Base-by-base conservation (phyloP, 2,797 vertebrate genomes). In the Melanogrammus aeglefinus region DNA sequence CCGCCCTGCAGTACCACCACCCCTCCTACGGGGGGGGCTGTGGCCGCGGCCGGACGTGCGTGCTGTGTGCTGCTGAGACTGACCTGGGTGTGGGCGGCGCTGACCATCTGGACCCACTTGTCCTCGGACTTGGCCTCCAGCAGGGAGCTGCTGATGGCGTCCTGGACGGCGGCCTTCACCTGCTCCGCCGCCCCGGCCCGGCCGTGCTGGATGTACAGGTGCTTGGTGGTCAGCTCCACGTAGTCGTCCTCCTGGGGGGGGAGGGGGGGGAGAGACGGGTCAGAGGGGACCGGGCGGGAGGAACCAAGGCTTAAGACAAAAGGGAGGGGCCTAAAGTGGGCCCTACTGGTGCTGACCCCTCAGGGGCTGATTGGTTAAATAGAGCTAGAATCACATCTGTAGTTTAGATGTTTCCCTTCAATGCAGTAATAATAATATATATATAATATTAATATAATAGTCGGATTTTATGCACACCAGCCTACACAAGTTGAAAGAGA, bases 51-150 rank as follows among this genome's bases (percentile, higher is more conserved):
- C 2, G 24, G 24, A 24, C 27, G 47, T 29, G n/a, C 21, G 35
- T 36, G 35, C 6, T 1, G 63, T 2, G 63, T 13, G 24, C 2
- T 12, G 9, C 12, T 70, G 8, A 27, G 51, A 86, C 94, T 88
- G 91, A 99, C 98, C 95, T 97, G 91, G 74, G 94, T 80, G 0
- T 96, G 93, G 79, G 95, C 91, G 0, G 93, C 88, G 86, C 91
- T 93, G 87, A 99, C 82, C 82, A 97, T 94, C 84, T 95, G 96
- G 35, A 91, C 81, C 97, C 96, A 98, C 83, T 95, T 94, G 84
- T 91, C 93, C 12, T 94, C 93, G n/a, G 96, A 84, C 86, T 96
- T 99, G 78, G 92, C 93, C 82, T 94, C 96, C 81, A 98, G 87
- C 82, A 96, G 92, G 81, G 94, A 93, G 76, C 69, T 88, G 79